Percentiles rank a stretch among this genome's conserved stretches.
phyloP scores from a whole-genome alignment of 2,113 vertebrate genomes.

The Candoia aspera region DNA sequence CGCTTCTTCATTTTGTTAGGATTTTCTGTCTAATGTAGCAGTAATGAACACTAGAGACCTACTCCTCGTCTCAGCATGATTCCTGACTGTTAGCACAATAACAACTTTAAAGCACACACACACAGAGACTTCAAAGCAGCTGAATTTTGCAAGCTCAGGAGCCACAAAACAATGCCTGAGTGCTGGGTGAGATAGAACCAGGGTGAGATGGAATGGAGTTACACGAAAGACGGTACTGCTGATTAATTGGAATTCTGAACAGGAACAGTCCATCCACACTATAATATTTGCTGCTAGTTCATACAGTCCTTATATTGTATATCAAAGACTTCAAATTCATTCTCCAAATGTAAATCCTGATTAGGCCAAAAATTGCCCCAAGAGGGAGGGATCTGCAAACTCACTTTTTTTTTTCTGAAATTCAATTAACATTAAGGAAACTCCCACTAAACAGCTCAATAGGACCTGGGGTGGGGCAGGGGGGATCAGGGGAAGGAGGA shows the following conservation, averaged over 20 bases:
- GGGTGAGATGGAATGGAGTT: background rate
- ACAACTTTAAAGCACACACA: background rate
- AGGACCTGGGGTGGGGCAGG: background rate
- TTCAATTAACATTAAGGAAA: background rate
- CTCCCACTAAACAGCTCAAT: background rate
- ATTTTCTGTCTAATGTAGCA: no score
- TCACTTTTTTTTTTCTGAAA: background rate
- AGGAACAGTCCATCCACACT: background rate
- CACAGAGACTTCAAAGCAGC: background rate
- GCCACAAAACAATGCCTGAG: background rate
- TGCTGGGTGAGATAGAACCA: background rate
- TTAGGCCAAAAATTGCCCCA: background rate
- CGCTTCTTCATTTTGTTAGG: no score
- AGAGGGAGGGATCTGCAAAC: background rate
- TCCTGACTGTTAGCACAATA: no score
- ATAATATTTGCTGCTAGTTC: background rate
- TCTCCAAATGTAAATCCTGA: background rate
- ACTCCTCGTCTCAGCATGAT: no score
- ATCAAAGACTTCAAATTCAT: background rate
- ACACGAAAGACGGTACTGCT: background rate
- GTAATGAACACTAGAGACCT: no score
- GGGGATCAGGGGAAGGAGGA: background rate
- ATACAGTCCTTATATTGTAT: background rate
- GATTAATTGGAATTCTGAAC: background rate
- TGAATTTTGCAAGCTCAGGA: background rate